Conservation (phyloP, 2,113 vertebrate species). For the Ia io region DNA sequence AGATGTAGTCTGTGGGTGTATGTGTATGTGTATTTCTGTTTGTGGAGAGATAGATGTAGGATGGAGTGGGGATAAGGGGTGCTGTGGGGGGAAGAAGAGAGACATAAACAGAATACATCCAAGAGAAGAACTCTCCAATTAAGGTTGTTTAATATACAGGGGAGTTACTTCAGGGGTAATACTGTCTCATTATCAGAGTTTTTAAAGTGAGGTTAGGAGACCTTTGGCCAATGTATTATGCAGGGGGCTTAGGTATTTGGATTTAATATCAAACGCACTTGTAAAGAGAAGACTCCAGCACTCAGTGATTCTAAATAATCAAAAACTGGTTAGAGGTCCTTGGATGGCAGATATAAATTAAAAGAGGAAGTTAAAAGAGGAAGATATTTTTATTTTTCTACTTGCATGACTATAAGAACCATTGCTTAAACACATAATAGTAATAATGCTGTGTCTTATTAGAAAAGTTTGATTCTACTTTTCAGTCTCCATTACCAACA, state of each 20-base stretch:
- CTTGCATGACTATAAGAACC: not conserved
- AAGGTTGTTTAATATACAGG: not conserved
- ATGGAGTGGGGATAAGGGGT: not conserved
- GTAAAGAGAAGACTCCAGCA: not conserved
- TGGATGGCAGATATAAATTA: not conserved
- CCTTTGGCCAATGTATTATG: not conserved
- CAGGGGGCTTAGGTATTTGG: not conserved
- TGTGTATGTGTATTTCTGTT: not conserved
- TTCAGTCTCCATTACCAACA: conserved; percentile 16
- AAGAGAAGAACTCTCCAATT: not conserved
- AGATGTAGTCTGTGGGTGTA: not conserved
- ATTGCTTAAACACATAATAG: not conserved
- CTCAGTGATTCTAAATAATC: conserved; percentile 32
- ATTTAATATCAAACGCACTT: not conserved
- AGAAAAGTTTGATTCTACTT: conserved; percentile 43
- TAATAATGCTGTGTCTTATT: not conserved
- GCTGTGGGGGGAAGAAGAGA: not conserved
- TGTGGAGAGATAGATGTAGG: not conserved
- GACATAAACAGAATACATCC: not conserved
- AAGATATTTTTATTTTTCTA: conserved; percentile 26
- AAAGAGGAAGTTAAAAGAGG: not conserved
- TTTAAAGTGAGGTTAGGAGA: not conserved
- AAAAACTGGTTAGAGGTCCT: not conserved
- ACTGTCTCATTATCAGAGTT: not conserved
- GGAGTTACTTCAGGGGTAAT: not conserved